phyloP scores from a whole-genome alignment of 2,113 vertebrate species.

The Indicator indicator region DNA sequence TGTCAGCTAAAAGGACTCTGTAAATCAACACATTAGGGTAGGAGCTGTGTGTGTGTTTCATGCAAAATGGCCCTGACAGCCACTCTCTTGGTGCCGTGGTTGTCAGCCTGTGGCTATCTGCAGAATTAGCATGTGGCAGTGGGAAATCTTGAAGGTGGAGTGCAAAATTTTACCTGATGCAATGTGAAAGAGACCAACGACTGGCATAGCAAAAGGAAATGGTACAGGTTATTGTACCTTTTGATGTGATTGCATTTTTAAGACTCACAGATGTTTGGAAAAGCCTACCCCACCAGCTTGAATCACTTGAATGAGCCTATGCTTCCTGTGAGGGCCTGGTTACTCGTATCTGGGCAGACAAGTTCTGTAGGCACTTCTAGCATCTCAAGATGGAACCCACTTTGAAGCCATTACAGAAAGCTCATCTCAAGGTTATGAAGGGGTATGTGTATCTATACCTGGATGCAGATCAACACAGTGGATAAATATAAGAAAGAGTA shows the following conservation, averaged over 20 bases:
- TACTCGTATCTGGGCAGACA: not conserved
- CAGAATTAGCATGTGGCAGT: not conserved
- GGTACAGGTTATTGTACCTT: not conserved
- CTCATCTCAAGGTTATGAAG: not conserved
- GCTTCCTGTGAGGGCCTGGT: not conserved
- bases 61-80: conserved; percentile 58
- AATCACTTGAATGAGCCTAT: not conserved
- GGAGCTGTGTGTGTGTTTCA: conserved; percentile 44
- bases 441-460: not conserved
- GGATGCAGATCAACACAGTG: not conserved
- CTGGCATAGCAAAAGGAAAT: not conserved
- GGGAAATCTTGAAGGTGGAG: conserved; percentile 12
- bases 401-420: not conserved
- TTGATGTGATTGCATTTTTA: not conserved
- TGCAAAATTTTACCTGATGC: not conserved
- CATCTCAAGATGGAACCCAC: not conserved
- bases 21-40: conserved; percentile 67
- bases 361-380: not conserved
- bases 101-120: conserved; percentile 5
- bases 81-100: not conserved
- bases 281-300: not conserved
- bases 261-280: not conserved
- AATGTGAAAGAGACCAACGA: not conserved
- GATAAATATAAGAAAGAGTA: not conserved
- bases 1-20: conserved; percentile 62